Evolutionary conservation across 2,888 invertebrate genomes (phyloP).

Genomic region (Spilosoma lubricipeda): DNA sequence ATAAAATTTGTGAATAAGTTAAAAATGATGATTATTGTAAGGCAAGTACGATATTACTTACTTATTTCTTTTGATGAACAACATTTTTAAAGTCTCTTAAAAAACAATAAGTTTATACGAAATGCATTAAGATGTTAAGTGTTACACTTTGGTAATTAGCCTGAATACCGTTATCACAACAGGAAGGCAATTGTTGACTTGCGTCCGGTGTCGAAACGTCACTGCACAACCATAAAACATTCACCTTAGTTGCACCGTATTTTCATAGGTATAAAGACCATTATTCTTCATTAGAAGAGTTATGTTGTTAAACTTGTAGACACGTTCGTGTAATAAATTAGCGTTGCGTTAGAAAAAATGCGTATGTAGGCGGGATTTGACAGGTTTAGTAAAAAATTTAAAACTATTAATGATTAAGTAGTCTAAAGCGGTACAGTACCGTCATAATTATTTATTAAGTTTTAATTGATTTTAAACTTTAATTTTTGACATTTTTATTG

Average conservation of each 20-base stretch:
- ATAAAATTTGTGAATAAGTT: neutral
- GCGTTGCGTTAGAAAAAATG: slow-evolving; percentile 45
- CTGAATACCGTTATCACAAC: slow-evolving; percentile 64
- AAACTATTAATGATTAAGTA: slow-evolving; percentile 35
- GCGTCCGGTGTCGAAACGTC: slow-evolving; percentile 57
- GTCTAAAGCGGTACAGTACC: slow-evolving; percentile 16
- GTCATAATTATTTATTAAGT: slow-evolving; percentile 11
- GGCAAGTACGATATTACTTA: neutral
- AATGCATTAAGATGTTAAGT: slow-evolving; percentile 35
- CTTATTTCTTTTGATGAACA: neutral
- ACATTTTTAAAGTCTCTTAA: neutral
- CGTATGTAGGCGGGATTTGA: slow-evolving; percentile 45
- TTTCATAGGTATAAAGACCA: fast-evolving
- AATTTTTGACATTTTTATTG: too few relatives aligned
- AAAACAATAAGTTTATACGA: slow-evolving; percentile 18
- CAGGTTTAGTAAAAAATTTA: slow-evolving; percentile 42
- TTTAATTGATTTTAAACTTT: neutral
- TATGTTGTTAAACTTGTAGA: slow-evolving; percentile 32
- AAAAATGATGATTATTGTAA: neutral
- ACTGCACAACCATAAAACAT: slow-evolving; percentile 14
- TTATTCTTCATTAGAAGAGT: slow-evolving; percentile 13
- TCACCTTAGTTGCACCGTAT: slow-evolving; percentile 20
- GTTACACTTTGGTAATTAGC: slow-evolving; percentile 52
- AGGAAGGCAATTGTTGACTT: slow-evolving; percentile 66
- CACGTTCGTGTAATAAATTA: slow-evolving; percentile 49